Base-by-base conservation (phyloP, 2,113 vertebrate species). In the Sprattus sprattus region DNA sequence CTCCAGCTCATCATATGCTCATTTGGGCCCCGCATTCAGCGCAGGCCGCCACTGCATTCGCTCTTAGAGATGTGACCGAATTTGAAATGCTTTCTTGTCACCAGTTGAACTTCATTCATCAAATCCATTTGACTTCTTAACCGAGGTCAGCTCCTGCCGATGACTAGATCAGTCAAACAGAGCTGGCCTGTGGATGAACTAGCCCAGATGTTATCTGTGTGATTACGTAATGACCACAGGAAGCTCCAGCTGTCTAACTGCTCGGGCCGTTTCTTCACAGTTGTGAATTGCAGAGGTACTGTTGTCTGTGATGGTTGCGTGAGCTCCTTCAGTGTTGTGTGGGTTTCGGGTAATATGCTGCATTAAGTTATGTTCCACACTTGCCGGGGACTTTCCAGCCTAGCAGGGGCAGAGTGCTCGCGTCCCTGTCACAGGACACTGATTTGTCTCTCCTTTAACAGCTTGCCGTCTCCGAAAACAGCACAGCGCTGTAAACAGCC, bases 351-450 rank as follows among this genome's bases (percentile, higher is more conserved):
- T 78, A 28, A 78, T 78, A 4, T 78, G 71, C 71, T 78, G 11
- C 32, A 32, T 78, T 78, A 78, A 39, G 71, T 39, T 39, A 32
- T 2, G 67, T 78, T 78, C 64, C 25, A 54, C 52, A 71, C 11
- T 82, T 3, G 54, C 32, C 18, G 85, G 82, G 82, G 89, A 87
- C 78, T 93, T 95, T 93, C 93, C 93, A 91, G 88, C 82, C 71
- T 39, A 47, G 84, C 84, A 89, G 84, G 89, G 88, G 88, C 85
- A 88, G 85, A 83, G 86, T 87, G 86, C 87, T 86, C 91, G 89
- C 91, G 87, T 82, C 87, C 91, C 81, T 90, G 90, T 95, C 94
- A 94, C 90, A 93, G 90, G 92, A 94, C 90, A 91, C 85, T 49
- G 84, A 93, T 94, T 93, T 75, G 10, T 44, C 71, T 78, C 71